phyloP scores from a whole-genome alignment of 2,113 vertebrate species.

The Odontesthes bonariensis region DNA sequence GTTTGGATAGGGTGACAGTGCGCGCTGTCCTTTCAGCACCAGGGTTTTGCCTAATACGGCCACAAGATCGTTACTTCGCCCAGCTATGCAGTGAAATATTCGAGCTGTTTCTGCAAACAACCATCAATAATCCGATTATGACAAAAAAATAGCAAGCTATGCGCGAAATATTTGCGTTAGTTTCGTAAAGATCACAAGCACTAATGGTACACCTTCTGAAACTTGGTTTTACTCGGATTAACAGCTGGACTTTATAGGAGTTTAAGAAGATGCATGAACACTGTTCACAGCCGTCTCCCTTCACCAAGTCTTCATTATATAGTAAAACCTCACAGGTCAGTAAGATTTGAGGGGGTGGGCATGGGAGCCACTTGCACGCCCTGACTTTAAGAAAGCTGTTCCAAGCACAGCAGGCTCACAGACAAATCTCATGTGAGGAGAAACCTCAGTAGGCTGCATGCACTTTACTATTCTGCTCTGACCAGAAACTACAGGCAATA shows the following conservation, averaged over 20 bases:
- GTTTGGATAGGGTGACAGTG: constrained; percentile 23
- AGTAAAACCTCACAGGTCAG: constrained; percentile 10
- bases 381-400: constrained; percentile 65
- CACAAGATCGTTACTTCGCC: neutral
- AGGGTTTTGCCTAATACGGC: constrained; percentile 23
- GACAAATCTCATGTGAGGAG: constrained; percentile 43
- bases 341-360: constrained; percentile 19
- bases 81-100: neutral
- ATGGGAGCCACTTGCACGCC: constrained; percentile 51
- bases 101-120: neutral
- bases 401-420: constrained; percentile 29
- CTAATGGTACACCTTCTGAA: neutral
- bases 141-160: neutral
- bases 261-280: neutral
- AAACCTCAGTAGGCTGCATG: constrained; percentile 8
- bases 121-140: constrained; percentile 10
- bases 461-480: neutral
- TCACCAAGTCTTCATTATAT: neutral
- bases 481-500: neutral
- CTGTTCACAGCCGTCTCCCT: neutral
- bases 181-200: neutral
- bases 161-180: neutral
- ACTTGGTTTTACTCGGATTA: neutral
- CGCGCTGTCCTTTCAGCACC: constrained; percentile 79
- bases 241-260: neutral